These are phyloP conservation scores for Bufo gargarizans DNA, from an alignment of 2,113 vertebrate species.

Conservation along the genomic window DNA sequence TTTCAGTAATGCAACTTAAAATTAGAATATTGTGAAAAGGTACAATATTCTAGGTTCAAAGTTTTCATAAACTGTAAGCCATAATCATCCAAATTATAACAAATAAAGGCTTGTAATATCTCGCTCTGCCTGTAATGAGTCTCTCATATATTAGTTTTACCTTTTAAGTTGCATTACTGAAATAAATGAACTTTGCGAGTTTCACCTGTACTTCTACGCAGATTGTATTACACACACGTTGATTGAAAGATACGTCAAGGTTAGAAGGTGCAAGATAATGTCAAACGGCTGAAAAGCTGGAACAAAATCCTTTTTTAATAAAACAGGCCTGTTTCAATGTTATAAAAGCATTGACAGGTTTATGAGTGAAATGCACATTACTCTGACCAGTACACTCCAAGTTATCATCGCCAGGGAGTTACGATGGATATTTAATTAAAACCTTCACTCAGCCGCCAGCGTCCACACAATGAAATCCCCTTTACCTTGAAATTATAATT, in stretches of 20 bases:
- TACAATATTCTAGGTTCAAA: too few relatives aligned
- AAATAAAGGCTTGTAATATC: too few relatives aligned
- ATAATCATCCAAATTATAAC: too few relatives aligned
- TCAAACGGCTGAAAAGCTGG: not conserved
- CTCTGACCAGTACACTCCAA: not conserved
- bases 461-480: constrained; percentile 2
- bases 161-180: too few relatives aligned
- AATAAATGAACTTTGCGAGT: too few relatives aligned
- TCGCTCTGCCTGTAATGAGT: too few relatives aligned
- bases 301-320: not conserved
- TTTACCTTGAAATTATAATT: constrained; percentile 20
- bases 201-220: not conserved
- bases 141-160: too few relatives aligned
- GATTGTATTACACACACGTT: not conserved
- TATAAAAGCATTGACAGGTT: constrained; percentile 34
- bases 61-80: too few relatives aligned
- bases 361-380: constrained; percentile 39
- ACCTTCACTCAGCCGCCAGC: constrained; percentile 29
- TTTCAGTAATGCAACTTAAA: too few relatives aligned
- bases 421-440: constrained; percentile 50
- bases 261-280: constrained; percentile 2
- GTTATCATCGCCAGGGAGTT: constrained; percentile 36
- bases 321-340: not conserved
- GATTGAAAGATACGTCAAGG: constrained; percentile 21
- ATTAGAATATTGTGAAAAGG: too few relatives aligned